These are phyloP conservation scores for Hydriomena furcata DNA, from an alignment of 2,888 invertebrate species.

Conservation along the genomic window DNA sequence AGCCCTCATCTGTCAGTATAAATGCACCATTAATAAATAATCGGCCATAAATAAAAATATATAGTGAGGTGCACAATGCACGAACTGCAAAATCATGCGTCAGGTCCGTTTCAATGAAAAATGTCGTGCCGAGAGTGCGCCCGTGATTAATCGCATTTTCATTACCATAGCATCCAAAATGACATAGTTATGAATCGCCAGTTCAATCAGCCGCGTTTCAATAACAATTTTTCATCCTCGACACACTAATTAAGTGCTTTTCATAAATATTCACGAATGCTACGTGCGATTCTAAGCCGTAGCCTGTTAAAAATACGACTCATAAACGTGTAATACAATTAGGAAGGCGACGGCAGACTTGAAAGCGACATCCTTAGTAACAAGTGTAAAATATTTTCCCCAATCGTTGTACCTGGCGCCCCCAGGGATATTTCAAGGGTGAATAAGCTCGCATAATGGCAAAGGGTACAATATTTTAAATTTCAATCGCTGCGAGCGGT, in stretches of 20 bases:
- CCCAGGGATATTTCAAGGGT: constrained; percentile 85
- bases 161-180: constrained; percentile 77
- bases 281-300: constrained; percentile 50
- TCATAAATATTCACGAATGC: constrained; percentile 70
- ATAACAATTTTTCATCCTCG: constrained; percentile 83
- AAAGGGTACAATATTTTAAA: constrained; percentile 85
- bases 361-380: constrained; percentile 80
- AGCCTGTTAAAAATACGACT: constrained; percentile 39
- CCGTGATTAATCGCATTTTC: constrained; percentile 75
- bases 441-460: constrained; percentile 84
- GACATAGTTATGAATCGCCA: constrained; percentile 80
- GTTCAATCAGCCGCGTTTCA: constrained; percentile 81
- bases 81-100: constrained; percentile 63
- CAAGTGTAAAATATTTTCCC: constrained; percentile 84
- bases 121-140: constrained; percentile 49
- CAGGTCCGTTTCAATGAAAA: constrained; percentile 59
- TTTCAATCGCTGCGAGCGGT: constrained; percentile 84
- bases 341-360: constrained; percentile 61
- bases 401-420: constrained; percentile 81
- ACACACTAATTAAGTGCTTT: constrained; percentile 82
- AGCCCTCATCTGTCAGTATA: too few species aligned
- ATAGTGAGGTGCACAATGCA: constrained; percentile 28
- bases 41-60: constrained; percentile 15
- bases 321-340: constrained; percentile 44
- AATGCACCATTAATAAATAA: constrained; percentile 3